These are phyloP conservation scores for Argentina silus DNA, from an alignment of 2,797 vertebrate genomes.

Conservation along the genomic window DNA sequence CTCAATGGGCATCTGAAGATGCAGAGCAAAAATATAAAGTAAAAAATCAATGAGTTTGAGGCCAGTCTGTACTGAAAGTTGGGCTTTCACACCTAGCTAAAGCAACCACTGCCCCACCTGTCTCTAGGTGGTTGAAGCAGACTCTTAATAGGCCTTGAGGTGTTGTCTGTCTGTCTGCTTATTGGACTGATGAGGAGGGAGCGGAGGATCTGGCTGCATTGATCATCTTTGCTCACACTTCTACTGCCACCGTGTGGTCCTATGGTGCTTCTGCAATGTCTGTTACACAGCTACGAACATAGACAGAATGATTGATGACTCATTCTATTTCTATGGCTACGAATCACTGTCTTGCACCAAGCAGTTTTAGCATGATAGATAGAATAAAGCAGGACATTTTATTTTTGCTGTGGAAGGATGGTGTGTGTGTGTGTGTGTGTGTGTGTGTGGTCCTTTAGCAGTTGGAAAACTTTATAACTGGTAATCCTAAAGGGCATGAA, in stretches of 20 bases:
- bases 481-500: too few species aligned
- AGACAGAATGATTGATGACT: neutral
- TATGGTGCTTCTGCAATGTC: neutral
- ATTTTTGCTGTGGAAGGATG: neutral
- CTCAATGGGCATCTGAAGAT: neutral
- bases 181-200: neutral
- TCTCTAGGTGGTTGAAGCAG: neutral
- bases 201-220: neutral
- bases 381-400: neutral
- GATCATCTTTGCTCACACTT: neutral
- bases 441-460: too few species aligned
- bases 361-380: neutral
- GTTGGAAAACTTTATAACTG: neutral
- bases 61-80: too few species aligned
- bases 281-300: neutral
- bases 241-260: conserved; percentile 5
- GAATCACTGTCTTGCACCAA: neutral
- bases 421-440: too few species aligned
- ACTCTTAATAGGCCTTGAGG: too few species aligned
- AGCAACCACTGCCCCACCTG: too few species aligned
- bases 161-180: too few species aligned
- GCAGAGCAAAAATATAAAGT: neutral
- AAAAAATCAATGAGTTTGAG: neutral
- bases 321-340: neutral
- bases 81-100: too few species aligned